Evolutionary conservation across 2,797 vertebrate genomes (phyloP), one percentile per base, ranked within the genome.

Genomic region (Siniperca obscura): DNA sequence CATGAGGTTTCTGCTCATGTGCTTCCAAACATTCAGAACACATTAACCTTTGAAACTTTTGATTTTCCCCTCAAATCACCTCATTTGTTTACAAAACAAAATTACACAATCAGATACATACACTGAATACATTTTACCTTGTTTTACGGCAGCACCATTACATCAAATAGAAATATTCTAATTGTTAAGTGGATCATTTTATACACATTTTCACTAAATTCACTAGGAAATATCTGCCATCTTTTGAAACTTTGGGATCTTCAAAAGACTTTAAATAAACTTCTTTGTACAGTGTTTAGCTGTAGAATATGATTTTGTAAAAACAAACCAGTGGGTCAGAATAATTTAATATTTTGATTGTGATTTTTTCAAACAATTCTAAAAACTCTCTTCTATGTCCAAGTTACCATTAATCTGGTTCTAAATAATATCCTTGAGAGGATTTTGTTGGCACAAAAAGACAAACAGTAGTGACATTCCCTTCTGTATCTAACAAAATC

Each of bases 301-400:
- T 34, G 14, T 4, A 57, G 44, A 38, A 61, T 16, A n/a, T 36
- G 19, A 57, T 50, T 61, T 36, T 12, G 22, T 70, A 9, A 50
- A 68, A 5, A 5, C 4, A 62, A 27, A 10, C 5, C 21, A 22
- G 16, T 30, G 16, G 21, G n/a, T 13, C n/a, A 30, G 10, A 10
- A 42, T 44, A 40, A 46, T 70, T 61, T 56, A 25, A 53, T 70
- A 36, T 52, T n/a, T 68, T 74, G 22, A 59, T 53, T 38, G 25
- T 5, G 3, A 25, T 6, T 12, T 59, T 17, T 16, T 3, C 2
- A 19, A 25, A 36, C 36, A 5, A 42, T 10, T 11, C 16, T 16
- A 8, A 5, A 36, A 5, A 36, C 7, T 16, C 7, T 62, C 46
- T 30, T 9, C 7, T 4, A 2, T 25, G 27, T 11, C 38, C 3